Conservation (phyloP, 1,140 invertebrate species). For the Asobara japonica region DNA sequence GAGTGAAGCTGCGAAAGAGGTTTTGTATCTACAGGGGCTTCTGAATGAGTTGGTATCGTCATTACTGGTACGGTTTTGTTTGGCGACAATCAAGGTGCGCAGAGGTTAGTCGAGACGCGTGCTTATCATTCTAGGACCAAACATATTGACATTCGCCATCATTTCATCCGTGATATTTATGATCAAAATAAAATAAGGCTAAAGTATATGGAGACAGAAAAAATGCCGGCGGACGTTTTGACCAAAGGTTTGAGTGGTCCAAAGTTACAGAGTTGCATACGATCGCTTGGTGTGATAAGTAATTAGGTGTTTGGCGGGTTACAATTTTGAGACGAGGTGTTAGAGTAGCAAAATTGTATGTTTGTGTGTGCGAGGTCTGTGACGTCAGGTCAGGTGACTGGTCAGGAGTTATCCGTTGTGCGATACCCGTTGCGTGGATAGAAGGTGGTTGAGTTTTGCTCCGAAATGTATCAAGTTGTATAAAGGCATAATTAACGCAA, state of each 20-base stretch:
- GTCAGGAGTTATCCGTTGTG: too few relatives aligned
- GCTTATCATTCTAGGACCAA: conserved; percentile 47
- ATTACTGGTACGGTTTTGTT: neutral
- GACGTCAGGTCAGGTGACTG: too few relatives aligned
- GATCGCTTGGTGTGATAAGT: neutral
- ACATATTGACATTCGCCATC: conserved; percentile 53
- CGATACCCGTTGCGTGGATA: too few relatives aligned
- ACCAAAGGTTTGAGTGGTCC: neutral
- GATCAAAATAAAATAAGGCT: neutral
- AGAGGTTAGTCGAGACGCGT: conserved; percentile 53
- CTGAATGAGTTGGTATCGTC: neutral
- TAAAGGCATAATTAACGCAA: too few relatives aligned
- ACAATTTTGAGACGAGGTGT: too few relatives aligned
- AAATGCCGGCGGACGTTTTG: conserved; percentile 17
- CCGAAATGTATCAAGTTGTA: too few relatives aligned
- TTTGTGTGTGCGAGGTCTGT: too few relatives aligned
- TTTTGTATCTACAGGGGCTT: conserved; percentile 34
- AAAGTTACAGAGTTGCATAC: neutral
- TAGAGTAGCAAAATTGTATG: too few relatives aligned
- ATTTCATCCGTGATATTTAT: conserved; percentile 46
- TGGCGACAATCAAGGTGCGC: conserved; percentile 50
- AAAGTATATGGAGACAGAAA: neutral
- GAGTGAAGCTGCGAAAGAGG: conserved; percentile 46
- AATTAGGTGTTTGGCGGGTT: too few relatives aligned
- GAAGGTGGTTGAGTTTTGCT: too few relatives aligned